Percentiles rank a stretch among this genome's conserved stretches.
phyloP scores from a whole-genome alignment of 2,888 invertebrate genomes.

The Lycaena phlaeas region DNA sequence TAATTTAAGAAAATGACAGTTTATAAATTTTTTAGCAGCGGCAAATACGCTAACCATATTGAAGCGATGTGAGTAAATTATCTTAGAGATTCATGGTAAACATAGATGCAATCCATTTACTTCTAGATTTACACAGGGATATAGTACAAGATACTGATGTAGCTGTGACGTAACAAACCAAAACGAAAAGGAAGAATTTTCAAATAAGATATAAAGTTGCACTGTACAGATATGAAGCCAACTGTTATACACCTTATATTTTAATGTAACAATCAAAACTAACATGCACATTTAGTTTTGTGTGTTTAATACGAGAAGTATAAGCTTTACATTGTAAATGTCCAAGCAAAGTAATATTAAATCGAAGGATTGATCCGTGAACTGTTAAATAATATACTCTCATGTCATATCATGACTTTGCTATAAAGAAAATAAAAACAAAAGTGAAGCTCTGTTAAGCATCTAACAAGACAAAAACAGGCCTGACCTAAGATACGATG shows the following conservation, averaged over 20 bases:
- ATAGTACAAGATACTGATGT: no score
- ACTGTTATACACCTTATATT: neutral
- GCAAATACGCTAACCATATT: no score
- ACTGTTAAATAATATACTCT: slow-evolving; percentile 21
- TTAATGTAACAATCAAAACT: neutral
- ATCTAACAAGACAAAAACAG: slow-evolving; percentile 41
- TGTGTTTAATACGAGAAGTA: no score
- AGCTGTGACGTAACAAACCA: neutral
- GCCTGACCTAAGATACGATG: slow-evolving; percentile 69
- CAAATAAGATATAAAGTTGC: neutral
- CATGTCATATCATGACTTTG: slow-evolving; percentile 52
- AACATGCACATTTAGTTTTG: slow-evolving; percentile 2
- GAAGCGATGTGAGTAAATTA: no score
- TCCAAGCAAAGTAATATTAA: slow-evolving; percentile 8
- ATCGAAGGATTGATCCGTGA: slow-evolving; percentile 18
- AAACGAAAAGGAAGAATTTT: neutral
- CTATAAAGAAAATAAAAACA: slow-evolving; percentile 31
- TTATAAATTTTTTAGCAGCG: no score
- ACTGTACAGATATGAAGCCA: neutral
- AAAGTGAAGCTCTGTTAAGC: slow-evolving; percentile 37
- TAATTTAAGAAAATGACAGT: no score
- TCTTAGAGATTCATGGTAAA: no score
- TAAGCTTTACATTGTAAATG: slow-evolving; percentile 2
- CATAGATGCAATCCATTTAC: no score
- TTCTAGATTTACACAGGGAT: no score